Evolutionary conservation across 1,140 invertebrate genomes (phyloP).

Genomic region (Monochamus saltuarius): DNA sequence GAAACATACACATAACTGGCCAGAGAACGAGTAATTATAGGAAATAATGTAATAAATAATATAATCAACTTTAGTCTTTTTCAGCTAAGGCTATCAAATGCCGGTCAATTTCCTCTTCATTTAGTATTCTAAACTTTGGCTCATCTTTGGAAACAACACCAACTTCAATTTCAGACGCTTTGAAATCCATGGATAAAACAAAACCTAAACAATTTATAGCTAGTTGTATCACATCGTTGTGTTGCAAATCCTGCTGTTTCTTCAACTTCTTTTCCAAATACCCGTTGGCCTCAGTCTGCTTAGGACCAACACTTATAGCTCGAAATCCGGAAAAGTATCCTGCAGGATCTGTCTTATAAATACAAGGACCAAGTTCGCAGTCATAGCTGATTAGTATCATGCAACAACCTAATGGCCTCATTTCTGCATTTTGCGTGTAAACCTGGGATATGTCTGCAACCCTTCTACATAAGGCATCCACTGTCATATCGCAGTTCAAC

Average conservation of each 20-base stretch:
- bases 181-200: slow-evolving; percentile 95
- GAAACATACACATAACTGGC: too few species aligned
- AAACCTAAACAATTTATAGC: slow-evolving; percentile 94
- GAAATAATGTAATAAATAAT: too few species aligned
- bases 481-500: slow-evolving; percentile 93
- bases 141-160: slow-evolving; percentile 86
- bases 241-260: slow-evolving; percentile 78
- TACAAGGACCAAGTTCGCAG: slow-evolving; percentile 81
- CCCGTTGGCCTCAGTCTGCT: slow-evolving; percentile 94
- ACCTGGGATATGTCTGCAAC: slow-evolving; percentile 96
- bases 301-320: slow-evolving; percentile 91
- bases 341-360: slow-evolving; percentile 98
- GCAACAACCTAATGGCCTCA: slow-evolving; percentile 97
- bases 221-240: slow-evolving; percentile 88
- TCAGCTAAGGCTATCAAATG: slow-evolving; percentile 94
- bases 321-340: slow-evolving; percentile 97
- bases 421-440: slow-evolving; percentile 99
- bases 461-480: slow-evolving; percentile 89
- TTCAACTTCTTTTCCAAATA: slow-evolving; percentile 99
- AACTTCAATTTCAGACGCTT: slow-evolving; percentile 94
- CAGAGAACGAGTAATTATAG: too few species aligned
- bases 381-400: slow-evolving; percentile 97
- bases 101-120: slow-evolving; percentile 85
- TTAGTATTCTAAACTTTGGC: slow-evolving; percentile 81
- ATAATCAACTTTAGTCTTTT: slow-evolving; percentile 83